Evolutionary conservation across 2,888 invertebrate genomes (phyloP), one percentile per base, ranked within the genome.

Genomic region (Altica lythri): DNA sequence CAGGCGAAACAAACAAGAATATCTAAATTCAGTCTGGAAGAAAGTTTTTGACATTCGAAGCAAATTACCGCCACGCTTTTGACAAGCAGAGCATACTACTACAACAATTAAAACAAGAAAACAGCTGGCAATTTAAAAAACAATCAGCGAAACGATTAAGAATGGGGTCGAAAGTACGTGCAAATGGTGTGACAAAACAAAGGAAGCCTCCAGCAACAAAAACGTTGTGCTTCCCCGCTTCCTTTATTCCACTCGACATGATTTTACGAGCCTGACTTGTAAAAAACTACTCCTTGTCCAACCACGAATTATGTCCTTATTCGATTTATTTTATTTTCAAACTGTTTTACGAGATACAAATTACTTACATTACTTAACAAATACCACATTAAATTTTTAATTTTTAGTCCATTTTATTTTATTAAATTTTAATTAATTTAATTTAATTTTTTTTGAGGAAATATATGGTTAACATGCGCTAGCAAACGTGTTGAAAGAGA

Each of bases 91-190:
- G 50, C 13, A 25, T 14, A 46, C 53, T 47, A 55, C 55, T 52
- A 60, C 53, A 55, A 59, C 59, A 62, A 64, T 63, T 64, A 63
- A 60, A 62, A 61, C 59, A 60, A 58, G 60, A 55, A 64, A 63
- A 62, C 61, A 57, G 61, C 55, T 51, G 61, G 60, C 62, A 63
- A 63, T 66, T 66, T 61, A 59, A 66, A 66, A 65, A 65, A 66
- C 66, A 66, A 66, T 66, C 64, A 59, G 58, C 57, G 55, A 57
- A 64, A 61, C 64, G 64, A 64, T 63, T 60, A 64, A 62, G 63
- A 59, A 49, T 57, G 57, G 62, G 60, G 58, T 53, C 53, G 61
- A 51, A 57, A 65, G 64, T 59, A 65, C 66, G 66, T 66, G 64
- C 54, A 57, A 64, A 60, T 60, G 60, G 60, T 57, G 55, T 61